phyloP scores from a whole-genome alignment of 2,888 invertebrate species.

The Andricus quercusramuli region DNA sequence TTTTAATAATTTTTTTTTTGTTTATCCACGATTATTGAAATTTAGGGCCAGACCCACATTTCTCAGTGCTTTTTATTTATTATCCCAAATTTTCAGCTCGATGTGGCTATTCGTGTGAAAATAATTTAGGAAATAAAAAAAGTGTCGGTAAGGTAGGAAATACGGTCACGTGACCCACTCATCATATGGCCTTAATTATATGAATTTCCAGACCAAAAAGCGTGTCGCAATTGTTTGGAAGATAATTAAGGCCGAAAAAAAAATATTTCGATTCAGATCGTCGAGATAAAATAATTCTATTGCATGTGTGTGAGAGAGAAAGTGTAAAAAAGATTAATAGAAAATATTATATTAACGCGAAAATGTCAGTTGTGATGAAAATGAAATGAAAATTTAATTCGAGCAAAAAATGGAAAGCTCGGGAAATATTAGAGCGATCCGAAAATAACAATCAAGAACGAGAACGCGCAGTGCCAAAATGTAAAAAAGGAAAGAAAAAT shows the following conservation, averaged over 20 bases:
- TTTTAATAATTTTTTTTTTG: too few relatives aligned
- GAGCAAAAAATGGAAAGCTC: conserved; percentile 5
- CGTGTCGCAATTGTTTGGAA: conserved; percentile 42
- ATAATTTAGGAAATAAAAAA: too few relatives aligned
- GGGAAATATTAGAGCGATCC: conserved; percentile 44
- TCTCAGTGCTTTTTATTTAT: too few relatives aligned
- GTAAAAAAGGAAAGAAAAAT: conserved; percentile 40
- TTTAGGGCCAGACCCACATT: too few relatives aligned
- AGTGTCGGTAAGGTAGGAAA: too few relatives aligned
- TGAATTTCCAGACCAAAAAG: conserved; percentile 43
- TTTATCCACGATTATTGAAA: too few relatives aligned
- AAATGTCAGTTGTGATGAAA: not conserved
- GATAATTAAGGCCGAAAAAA: conserved; percentile 13
- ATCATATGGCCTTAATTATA: too few relatives aligned
- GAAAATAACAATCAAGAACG: not conserved
- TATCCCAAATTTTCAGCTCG: too few relatives aligned
- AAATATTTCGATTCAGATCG: conserved; percentile 44
- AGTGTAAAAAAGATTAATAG: not conserved
- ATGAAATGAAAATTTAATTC: not conserved
- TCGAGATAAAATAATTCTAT: conserved; percentile 25
- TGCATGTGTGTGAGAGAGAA: conserved; percentile 9
- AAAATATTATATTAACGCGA: not conserved
- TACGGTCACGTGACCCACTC: too few relatives aligned
- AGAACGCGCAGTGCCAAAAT: conserved; percentile 27
- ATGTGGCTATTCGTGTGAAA: too few relatives aligned